Conservation (phyloP, 2,797 vertebrate species). For the Fistularia commersonii region DNA sequence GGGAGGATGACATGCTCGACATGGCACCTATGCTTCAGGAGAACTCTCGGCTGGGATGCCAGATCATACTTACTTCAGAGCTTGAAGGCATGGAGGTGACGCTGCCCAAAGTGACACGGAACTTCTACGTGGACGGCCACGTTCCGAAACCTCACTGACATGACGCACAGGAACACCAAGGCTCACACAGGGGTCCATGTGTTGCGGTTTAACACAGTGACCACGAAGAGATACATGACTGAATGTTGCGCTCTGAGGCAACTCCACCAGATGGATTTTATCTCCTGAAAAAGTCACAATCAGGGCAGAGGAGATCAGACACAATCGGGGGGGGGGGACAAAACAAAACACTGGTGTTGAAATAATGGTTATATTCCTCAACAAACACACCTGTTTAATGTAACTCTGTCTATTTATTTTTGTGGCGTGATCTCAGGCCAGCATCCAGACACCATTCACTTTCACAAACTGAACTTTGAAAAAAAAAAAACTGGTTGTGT, state of each 20-base stretch:
- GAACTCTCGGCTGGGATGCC: slow-evolving; percentile 89
- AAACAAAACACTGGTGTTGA: background rate
- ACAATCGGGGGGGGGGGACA: background rate
- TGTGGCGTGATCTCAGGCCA: slow-evolving; percentile 27
- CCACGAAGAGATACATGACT: slow-evolving; percentile 15
- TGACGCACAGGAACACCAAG: background rate
- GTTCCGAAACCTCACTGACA: slow-evolving; percentile 88
- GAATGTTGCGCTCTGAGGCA: slow-evolving; percentile 19
- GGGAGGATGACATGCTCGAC: slow-evolving; percentile 94
- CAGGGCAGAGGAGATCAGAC: slow-evolving; percentile 10
- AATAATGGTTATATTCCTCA: slow-evolving; percentile 34
- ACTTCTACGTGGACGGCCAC: slow-evolving; percentile 93
- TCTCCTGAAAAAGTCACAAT: background rate
- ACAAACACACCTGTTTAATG: slow-evolving; percentile 7
- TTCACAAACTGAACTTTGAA: slow-evolving; percentile 30
- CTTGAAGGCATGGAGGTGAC: slow-evolving; percentile 85
- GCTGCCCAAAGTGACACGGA: slow-evolving; percentile 88
- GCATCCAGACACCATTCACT: slow-evolving; percentile 16
- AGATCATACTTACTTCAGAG: slow-evolving; percentile 80
- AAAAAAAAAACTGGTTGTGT: slow-evolving; percentile 9
- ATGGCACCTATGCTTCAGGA: slow-evolving; percentile 89
- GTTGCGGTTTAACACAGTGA: slow-evolving; percentile 19
- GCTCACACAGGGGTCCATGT: slow-evolving; percentile 1
- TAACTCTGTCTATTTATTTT: slow-evolving; percentile 20
- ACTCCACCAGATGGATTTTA: slow-evolving; percentile 5